Evolutionary conservation across 2,888 invertebrate species (phyloP).

Genomic region (Tachina grossa): DNA sequence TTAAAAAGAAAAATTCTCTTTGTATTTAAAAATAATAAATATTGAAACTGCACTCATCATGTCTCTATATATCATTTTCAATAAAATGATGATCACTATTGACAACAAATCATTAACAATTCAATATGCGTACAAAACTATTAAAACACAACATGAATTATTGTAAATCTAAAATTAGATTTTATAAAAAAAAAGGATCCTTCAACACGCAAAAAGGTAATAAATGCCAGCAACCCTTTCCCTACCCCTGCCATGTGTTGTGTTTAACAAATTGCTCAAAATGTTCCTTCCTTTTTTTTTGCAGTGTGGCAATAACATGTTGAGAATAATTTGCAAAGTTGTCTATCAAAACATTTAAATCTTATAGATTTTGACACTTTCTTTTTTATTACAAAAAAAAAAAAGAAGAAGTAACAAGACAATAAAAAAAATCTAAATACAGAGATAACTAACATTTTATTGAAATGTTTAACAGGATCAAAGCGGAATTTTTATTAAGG

Average conservation of each 20-base stretch:
- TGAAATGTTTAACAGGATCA: slow-evolving; percentile 63
- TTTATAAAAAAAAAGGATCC: slow-evolving; percentile 27
- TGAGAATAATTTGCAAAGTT: slow-evolving; percentile 70
- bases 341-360: slow-evolving; percentile 70
- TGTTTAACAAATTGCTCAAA: slow-evolving; percentile 56
- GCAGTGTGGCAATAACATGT: slow-evolving; percentile 14
- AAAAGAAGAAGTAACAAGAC: slow-evolving; percentile 14
- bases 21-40: neutral
- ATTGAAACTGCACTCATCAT: slow-evolving; percentile 46
- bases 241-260: neutral
- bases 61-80: slow-evolving; percentile 17
- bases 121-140: slow-evolving; percentile 39
- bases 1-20: neutral
- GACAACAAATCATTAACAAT: slow-evolving; percentile 66
- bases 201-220: neutral
- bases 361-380: slow-evolving; percentile 64
- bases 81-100: slow-evolving; percentile 54
- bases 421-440: slow-evolving; percentile 5
- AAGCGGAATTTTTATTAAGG: neutral
- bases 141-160: slow-evolving; percentile 57
- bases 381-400: slow-evolving; percentile 7
- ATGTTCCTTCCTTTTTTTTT: slow-evolving; percentile 3
- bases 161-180: slow-evolving; percentile 52
- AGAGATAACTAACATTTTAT: slow-evolving; percentile 64
- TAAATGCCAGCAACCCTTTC: slow-evolving; percentile 33